Conservation (phyloP, 2,888 invertebrate species). For the Rhagium mordax region DNA sequence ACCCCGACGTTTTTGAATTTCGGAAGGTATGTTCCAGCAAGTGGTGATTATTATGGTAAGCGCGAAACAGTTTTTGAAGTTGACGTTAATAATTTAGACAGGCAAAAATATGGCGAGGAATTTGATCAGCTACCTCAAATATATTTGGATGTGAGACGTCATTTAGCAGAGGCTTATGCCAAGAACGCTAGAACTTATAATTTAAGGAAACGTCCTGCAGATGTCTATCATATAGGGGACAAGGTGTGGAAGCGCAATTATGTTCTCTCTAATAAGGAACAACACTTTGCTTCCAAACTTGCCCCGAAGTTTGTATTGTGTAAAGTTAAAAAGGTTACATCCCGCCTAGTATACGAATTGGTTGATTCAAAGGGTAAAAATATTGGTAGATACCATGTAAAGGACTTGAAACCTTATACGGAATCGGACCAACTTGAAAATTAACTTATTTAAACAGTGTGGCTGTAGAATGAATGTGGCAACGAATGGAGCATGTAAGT, state of each 20-base stretch:
- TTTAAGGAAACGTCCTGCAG: slow-evolving; percentile 20
- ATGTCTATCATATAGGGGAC: slow-evolving; percentile 31
- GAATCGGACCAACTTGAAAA: not conserved
- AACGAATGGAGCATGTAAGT: slow-evolving; percentile 3
- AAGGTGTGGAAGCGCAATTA: slow-evolving; percentile 28
- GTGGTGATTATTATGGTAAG: slow-evolving; percentile 37
- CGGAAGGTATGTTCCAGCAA: slow-evolving; percentile 39
- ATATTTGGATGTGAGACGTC: too few species aligned
- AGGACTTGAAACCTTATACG: slow-evolving; percentile 28
- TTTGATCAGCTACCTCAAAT: slow-evolving; percentile 18
- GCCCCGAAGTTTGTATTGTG: slow-evolving; percentile 34
- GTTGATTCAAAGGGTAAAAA: slow-evolving; percentile 15
- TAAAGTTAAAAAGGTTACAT: slow-evolving; percentile 29
- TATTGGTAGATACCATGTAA: slow-evolving; percentile 32
- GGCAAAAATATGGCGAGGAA: slow-evolving; percentile 20
- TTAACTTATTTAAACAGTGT: not conserved
- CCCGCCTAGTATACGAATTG: slow-evolving; percentile 26
- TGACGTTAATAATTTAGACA: not conserved
- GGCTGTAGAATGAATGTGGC: slow-evolving; percentile 1
- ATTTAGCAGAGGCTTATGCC: slow-evolving; percentile 2
- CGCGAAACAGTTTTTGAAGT: slow-evolving; percentile 4
- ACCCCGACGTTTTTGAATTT: slow-evolving; percentile 41
- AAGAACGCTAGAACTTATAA: slow-evolving; percentile 14
- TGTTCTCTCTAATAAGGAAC: slow-evolving; percentile 23
- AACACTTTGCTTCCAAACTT: slow-evolving; percentile 31